Evolutionary conservation across 1,140 invertebrate genomes (phyloP), one percentile per base, ranked within the genome.

Genomic region (Diplogasteroides magnus): DNA sequence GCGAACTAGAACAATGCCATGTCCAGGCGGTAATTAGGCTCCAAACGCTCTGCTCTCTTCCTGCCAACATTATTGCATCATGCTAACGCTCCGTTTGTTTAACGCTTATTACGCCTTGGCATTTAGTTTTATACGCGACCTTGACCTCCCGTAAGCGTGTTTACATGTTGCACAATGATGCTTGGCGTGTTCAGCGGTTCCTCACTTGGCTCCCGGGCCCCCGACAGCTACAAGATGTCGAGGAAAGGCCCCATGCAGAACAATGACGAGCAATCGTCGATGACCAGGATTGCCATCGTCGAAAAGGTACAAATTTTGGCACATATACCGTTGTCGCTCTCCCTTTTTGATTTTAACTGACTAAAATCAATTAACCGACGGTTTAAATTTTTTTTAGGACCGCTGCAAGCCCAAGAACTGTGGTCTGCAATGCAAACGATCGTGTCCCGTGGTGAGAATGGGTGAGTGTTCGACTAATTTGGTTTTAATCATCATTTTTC

Each of bases 321-420:
- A n/a, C n/a, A n/a, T n/a, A n/a, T n/a, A n/a, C n/a, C n/a, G n/a
- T n/a, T n/a, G n/a, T n/a, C n/a, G n/a, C n/a, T n/a, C n/a, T n/a
- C n/a, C n/a, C n/a, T n/a, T n/a, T n/a, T n/a, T n/a, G n/a, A n/a
- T n/a, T n/a, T n/a, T n/a, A n/a, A n/a, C n/a, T n/a, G n/a, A n/a
- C n/a, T n/a, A n/a, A n/a, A n/a, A n/a, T n/a, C n/a, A n/a, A n/a
- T n/a, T n/a, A n/a, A n/a, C n/a, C n/a, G n/a, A n/a, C n/a, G n/a
- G n/a, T 48, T 19, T 48, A 48, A 48, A 11, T 48, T 48, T 48
- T 19, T 48, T 48, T 11, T 19, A 48, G 67, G 96, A 98, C 86
- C 94, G 94, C 82, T 99, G 97, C 86, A 98, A 98, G 85, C 97
- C 97, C 0, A 98, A 98, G 85, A 88, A 95, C 88, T 99, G 97